Evolutionary conservation across 2,113 vertebrate genomes (phyloP).

Genomic region (Probosciger aterrimus): DNA sequence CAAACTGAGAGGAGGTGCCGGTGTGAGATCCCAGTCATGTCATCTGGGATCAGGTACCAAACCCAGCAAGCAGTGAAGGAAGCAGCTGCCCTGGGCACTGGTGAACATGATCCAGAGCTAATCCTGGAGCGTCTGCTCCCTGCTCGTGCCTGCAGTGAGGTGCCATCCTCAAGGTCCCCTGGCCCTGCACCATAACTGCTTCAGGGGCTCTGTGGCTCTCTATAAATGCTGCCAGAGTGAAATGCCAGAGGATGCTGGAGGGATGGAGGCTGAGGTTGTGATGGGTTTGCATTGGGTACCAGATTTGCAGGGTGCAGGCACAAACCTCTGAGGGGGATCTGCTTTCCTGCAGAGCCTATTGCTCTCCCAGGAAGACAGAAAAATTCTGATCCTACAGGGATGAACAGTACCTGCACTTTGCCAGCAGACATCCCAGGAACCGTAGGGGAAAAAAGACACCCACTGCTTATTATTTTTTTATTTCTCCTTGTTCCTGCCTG

Average conservation of each 20-base stretch:
- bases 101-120: constrained; percentile 18
- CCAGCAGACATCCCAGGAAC: constrained; percentile 8
- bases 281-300: not conserved
- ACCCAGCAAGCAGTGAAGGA: not conserved
- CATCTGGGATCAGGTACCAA: constrained; percentile 56
- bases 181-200: not conserved
- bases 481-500: constrained; percentile 57
- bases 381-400: constrained; percentile 35
- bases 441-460: constrained; percentile 31
- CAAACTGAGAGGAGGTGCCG: not conserved
- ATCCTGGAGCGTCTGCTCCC: not conserved
- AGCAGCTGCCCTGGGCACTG: not conserved
- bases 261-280: not conserved
- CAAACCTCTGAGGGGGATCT: not conserved
- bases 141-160: not conserved
- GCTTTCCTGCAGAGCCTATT: constrained; percentile 17
- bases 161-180: not conserved
- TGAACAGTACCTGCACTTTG: constrained; percentile 41
- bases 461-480: not conserved
- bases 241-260: not conserved
- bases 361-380: constrained; percentile 6
- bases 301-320: not conserved
- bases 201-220: not conserved
- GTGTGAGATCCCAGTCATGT: constrained; percentile 21
- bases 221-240: not conserved